A percentile compares a stretch with the other conserved stretches of the same genome.
These are phyloP conservation scores for Dinomys branickii DNA, from an alignment of 2,113 vertebrate species.

Conservation along the genomic window DNA sequence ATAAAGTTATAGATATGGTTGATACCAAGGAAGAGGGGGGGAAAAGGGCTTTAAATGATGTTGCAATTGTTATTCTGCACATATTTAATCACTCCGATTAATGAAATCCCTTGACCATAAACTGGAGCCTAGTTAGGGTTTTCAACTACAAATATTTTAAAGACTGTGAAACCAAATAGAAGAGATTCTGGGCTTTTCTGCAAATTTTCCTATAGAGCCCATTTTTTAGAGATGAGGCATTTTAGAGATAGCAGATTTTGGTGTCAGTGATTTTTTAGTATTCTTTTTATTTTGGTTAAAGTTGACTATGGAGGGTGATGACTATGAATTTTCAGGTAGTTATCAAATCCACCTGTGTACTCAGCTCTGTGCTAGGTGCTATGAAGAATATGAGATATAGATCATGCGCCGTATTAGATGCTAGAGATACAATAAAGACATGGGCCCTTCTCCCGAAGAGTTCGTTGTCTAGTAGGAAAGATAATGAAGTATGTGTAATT, in stretches of 20 bases:
- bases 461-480: background rate
- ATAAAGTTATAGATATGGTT: background rate
- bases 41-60: background rate
- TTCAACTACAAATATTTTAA: constrained; percentile 31
- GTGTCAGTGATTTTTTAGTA: background rate
- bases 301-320: background rate
- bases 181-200: constrained; percentile 7
- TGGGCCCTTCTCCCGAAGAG: background rate
- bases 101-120: constrained; percentile 15
- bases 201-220: background rate
- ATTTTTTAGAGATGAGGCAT: constrained; percentile 6
- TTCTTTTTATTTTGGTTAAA: background rate
- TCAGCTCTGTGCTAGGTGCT: background rate
- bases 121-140: constrained; percentile 2
- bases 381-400: background rate
- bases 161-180: constrained; percentile 45
- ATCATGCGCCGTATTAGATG: background rate
- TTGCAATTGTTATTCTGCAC: background rate
- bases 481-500: background rate
- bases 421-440: background rate
- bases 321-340: constrained; percentile 5
- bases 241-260: background rate
- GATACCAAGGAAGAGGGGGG: background rate
- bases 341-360: background rate
- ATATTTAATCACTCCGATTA: constrained; percentile 37